A percentile compares a stretch with the other conserved stretches of the same genome.
These are phyloP conservation scores for Parazoanthus darwini DNA, from an alignment of 92 coral and sea anemone species.

Conservation along the genomic window DNA sequence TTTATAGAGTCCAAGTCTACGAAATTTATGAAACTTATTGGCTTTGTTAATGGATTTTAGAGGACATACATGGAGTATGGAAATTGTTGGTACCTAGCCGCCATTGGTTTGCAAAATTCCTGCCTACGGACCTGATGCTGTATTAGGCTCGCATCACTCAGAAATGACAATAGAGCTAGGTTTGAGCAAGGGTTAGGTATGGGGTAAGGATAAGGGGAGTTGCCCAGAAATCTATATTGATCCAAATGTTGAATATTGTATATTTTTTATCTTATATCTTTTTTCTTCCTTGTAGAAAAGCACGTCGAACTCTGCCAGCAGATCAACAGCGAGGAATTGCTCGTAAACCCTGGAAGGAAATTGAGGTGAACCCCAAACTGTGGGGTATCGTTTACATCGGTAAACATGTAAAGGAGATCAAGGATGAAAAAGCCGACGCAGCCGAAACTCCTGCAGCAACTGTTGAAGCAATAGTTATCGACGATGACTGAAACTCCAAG, in stretches of 20 bases:
- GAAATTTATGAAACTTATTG: too few relatives aligned
- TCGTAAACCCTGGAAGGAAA: slow-evolving; percentile 93
- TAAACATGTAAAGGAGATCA: slow-evolving; percentile 36
- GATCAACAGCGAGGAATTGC: slow-evolving; percentile 75
- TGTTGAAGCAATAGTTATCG: slow-evolving; percentile 81
- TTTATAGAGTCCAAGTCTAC: too few relatives aligned
- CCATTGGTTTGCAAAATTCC: too few relatives aligned
- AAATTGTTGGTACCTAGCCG: too few relatives aligned
- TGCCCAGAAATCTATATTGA: too few relatives aligned
- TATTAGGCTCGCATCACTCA: background rate
- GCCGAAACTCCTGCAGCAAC: slow-evolving; percentile 30
- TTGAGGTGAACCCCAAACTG: slow-evolving; percentile 80
- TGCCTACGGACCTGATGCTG: too few relatives aligned
- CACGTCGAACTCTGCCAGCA: slow-evolving; percentile 72
- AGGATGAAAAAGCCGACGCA: slow-evolving; percentile 30
- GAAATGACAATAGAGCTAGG: background rate
- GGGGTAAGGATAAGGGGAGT: too few relatives aligned
- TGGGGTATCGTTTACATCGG: slow-evolving; percentile 71
- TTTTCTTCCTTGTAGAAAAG: slow-evolving; percentile 62
- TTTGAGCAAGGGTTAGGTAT: background rate
- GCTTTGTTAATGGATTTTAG: too few relatives aligned
- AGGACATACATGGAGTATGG: too few relatives aligned
- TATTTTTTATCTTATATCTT: background rate
- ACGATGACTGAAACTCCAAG: slow-evolving; percentile 63
- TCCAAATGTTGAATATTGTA: background rate